Evolutionary conservation across 2,888 invertebrate species (phyloP), one percentile per base, ranked within the genome.

Genomic region (Lomographa bimaculata): DNA sequence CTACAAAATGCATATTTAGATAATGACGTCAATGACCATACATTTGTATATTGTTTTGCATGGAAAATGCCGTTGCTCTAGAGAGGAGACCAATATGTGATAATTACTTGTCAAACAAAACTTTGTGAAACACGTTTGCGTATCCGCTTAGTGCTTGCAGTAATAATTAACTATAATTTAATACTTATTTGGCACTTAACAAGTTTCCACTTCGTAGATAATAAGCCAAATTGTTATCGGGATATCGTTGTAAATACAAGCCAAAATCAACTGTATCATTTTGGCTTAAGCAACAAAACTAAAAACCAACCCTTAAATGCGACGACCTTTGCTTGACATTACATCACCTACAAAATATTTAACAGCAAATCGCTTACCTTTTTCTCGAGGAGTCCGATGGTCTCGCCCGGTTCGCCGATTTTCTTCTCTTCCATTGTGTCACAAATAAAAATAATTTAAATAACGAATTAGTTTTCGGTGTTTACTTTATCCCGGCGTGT

Each of bases 311-410:
- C 26, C 50, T 60, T 34, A 67, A 59, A 45, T 46, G 40, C 34
- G 39, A 47, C 74, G 81, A 83, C 85, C 86, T 85, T 76, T 67
- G 54, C 45, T 46, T 76, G 76, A 78, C 77, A 78, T 79, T 79
- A 68, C 63, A 60, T 64, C 62, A 68, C 52, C 50, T 50, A 47
- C 46, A 18, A 39, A 40, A 55, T 33, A 35, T 10, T 18, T 8
- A 33, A 46, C 36, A 51, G 53, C 55, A 54, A 52, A 32, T 7
- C 28, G 64, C 85, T 64, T 59, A 87, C 87, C 81, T 84, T 86
- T 60, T 79, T 79, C 8, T 85, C 81, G 23, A 89, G 60, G 10
- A 89, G 56, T 34, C 76, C 73, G 25, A 87, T 80, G 2, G 72
- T 85, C 54, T 89, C 87, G 0, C 72, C 71, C 0, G 73, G 66